Percentiles rank a stretch among this genome's conserved stretches.
Conservation (phyloP, 2,888 invertebrate genomes). For the Amorpha juglandis region DNA sequence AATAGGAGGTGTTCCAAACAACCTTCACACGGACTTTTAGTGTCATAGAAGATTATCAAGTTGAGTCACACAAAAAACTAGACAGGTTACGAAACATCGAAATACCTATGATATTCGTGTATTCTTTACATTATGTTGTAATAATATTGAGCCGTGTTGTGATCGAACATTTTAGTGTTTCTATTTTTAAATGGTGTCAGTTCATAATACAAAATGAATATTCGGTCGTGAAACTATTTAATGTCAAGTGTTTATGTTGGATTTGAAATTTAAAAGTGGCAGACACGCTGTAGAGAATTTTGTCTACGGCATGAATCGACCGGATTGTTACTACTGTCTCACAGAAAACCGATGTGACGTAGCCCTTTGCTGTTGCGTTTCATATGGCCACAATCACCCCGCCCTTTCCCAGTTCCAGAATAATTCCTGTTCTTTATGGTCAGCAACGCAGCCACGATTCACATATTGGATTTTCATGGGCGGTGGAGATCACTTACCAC, state of each 20-base stretch:
- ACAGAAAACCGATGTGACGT: too few species aligned
- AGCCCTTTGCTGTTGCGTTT: too few species aligned
- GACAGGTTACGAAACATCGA: slow-evolving; percentile 21
- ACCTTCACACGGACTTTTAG: slow-evolving; percentile 5
- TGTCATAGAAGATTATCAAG: slow-evolving; percentile 22
- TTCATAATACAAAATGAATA: not conserved
- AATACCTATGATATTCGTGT: slow-evolving; percentile 16
- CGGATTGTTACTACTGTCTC: too few species aligned
- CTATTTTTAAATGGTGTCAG: not conserved
- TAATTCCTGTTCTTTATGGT: too few species aligned
- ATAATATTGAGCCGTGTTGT: not conserved
- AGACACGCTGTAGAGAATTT: too few species aligned
- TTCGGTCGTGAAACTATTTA: not conserved
- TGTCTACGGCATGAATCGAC: too few species aligned
- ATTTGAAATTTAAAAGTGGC: not conserved
- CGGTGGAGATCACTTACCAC: too few species aligned
- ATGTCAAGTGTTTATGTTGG: not conserved
- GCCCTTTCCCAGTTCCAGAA: too few species aligned
- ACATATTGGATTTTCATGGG: too few species aligned
- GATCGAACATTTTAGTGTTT: not conserved
- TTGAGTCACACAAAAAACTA: slow-evolving; percentile 26
- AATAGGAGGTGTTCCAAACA: slow-evolving; percentile 4
- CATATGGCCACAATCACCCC: too few species aligned
- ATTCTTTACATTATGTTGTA: slow-evolving; percentile 22
- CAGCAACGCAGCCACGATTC: too few species aligned